Conservation (phyloP, 2,797 vertebrate species). For the Novumbra hubbsi region DNA sequence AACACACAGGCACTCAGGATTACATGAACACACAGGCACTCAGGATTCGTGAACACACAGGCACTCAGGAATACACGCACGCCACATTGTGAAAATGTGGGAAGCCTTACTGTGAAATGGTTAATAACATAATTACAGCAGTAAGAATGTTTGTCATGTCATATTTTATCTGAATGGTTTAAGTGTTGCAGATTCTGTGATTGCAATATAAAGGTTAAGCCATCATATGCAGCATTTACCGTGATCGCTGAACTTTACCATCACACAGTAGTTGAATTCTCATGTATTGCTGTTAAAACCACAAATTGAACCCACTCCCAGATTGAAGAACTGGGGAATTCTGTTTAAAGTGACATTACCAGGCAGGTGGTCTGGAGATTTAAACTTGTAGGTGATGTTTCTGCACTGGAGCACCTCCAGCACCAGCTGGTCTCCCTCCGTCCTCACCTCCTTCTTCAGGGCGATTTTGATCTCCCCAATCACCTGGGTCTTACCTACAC, state of each 20-base stretch:
- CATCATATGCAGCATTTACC: too few species aligned
- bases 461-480: conserved; percentile 99
- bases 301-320: too few species aligned
- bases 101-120: too few species aligned
- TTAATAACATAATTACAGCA: too few species aligned
- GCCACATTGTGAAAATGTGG: not conserved
- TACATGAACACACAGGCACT: conserved; percentile 15
- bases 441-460: conserved; percentile 96
- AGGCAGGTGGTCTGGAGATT: conserved; percentile 95
- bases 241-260: too few species aligned
- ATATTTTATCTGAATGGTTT: not conserved
- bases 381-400: conserved; percentile 99
- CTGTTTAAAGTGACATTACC: conserved; percentile 69
- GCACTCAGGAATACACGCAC: conserved; percentile 12
- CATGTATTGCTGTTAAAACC: too few species aligned
- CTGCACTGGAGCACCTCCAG: conserved; percentile 98
- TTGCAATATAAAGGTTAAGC: not conserved
- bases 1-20: conserved; percentile 2
- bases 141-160: too few species aligned
- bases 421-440: conserved; percentile 93
- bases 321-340: too few species aligned
- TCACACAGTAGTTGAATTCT: too few species aligned
- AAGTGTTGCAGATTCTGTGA: too few species aligned
- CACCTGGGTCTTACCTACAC: conserved; percentile 90
- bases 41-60: not conserved